Evolutionary conservation across 2,113 vertebrate genomes (phyloP).

Genomic region (Macroglossus sobrinus): DNA sequence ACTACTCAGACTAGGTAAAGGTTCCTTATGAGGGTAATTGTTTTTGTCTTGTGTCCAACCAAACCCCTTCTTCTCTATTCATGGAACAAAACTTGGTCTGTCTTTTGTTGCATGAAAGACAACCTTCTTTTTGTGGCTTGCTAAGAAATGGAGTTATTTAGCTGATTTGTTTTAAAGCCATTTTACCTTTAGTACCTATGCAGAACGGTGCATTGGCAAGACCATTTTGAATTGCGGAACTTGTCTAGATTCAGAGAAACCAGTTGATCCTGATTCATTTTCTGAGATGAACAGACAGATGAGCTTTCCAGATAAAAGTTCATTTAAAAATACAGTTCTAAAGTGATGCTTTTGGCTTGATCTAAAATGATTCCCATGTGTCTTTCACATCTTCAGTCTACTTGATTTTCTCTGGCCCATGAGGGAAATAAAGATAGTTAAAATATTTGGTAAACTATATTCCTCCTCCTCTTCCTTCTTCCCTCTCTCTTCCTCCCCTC

Average conservation of each 20-base stretch:
- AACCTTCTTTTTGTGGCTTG: conserved; percentile 18
- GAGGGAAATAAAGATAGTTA: neutral
- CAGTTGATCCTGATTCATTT: conserved; percentile 25
- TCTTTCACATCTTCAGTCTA: neutral
- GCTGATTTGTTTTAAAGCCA: neutral
- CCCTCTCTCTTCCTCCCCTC: neutral
- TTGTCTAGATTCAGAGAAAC: neutral
- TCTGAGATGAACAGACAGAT: neutral
- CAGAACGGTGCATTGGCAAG: conserved; percentile 12
- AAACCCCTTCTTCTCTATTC: neutral
- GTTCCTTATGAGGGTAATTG: neutral
- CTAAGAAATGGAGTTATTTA: conserved; percentile 1
- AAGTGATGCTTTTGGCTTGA: neutral
- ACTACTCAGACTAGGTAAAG: neutral
- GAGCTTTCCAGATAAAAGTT: conserved; percentile 28
- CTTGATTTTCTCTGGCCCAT: neutral
- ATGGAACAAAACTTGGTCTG: neutral
- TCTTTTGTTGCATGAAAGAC: conserved; percentile 26
- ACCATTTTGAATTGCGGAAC: neutral
- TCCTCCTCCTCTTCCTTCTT: neutral
- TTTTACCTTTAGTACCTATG: neutral
- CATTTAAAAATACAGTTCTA: neutral
- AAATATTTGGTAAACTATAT: neutral
- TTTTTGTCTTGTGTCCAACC: neutral
- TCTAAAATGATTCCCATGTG: neutral